Evolutionary conservation across 2,797 vertebrate genomes (phyloP).

Genomic region (Nyctibius grandis): DNA sequence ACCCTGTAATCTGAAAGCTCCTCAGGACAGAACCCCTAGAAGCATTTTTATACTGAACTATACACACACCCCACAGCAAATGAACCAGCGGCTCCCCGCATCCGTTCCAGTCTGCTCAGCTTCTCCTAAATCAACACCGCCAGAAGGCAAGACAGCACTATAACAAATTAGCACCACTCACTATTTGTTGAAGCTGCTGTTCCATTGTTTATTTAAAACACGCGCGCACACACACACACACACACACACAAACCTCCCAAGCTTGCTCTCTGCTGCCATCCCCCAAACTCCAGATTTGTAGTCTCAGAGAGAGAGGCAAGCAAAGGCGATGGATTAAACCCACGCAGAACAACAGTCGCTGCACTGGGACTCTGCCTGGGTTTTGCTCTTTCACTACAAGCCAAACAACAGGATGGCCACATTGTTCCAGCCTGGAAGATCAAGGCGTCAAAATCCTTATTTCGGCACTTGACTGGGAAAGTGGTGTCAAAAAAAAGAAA

Average conservation of each 20-base stretch:
- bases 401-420: neutral
- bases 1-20: neutral
- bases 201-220: slow-evolving; percentile 62
- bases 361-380: neutral
- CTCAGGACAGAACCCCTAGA: neutral
- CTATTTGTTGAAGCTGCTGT: slow-evolving; percentile 51
- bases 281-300: neutral
- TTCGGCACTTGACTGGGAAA: neutral
- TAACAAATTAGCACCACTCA: slow-evolving; percentile 59
- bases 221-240: too few species aligned
- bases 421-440: neutral
- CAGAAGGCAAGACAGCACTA: slow-evolving; percentile 54
- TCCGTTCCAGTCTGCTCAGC: neutral
- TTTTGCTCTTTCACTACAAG: neutral
- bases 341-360: neutral
- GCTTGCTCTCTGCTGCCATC: slow-evolving; percentile 63
- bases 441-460: neutral
- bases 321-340: neutral
- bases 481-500: neutral
- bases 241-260: neutral
- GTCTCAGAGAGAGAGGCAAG: neutral
- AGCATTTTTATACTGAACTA: neutral
- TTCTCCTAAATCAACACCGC: slow-evolving; percentile 51
- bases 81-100: neutral
- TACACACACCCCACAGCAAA: neutral